Percentiles rank a stretch among this genome's conserved stretches.
These are phyloP conservation scores for Microcebus griseorufus DNA, from an alignment of 2,113 vertebrate species.

Conservation along the genomic window DNA sequence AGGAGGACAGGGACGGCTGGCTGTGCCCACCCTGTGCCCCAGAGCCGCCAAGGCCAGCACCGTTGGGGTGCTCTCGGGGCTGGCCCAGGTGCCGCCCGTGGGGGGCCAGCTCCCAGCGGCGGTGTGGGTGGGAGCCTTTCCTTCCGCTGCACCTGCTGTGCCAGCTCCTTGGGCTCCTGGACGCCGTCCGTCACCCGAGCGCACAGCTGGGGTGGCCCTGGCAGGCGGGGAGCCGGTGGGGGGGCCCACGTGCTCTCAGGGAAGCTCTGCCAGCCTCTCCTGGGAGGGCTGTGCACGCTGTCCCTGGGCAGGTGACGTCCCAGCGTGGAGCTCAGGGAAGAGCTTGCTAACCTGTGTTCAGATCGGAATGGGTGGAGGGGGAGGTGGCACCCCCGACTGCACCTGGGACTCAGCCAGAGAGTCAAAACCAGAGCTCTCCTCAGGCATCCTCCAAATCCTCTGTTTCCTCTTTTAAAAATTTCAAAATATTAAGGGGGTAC, in stretches of 20 bases:
- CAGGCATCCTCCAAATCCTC: accelerated
- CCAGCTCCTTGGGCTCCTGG: conserved; percentile 1
- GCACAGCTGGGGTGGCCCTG: background rate
- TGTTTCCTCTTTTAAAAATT: too few relatives aligned
- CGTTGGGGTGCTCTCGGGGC: background rate
- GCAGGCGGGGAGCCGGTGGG: background rate
- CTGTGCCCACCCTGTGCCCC: accelerated
- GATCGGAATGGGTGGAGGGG: accelerated
- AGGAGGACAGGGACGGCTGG: background rate
- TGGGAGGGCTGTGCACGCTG: too few relatives aligned
- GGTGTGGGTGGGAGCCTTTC: background rate
- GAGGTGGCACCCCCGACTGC: accelerated
- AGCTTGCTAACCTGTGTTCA: background rate
- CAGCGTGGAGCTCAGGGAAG: accelerated
- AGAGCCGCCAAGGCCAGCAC: too few relatives aligned
- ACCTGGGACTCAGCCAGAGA: accelerated
- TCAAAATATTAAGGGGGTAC: too few relatives aligned
- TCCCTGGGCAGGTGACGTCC: background rate
- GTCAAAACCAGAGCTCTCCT: too few relatives aligned
- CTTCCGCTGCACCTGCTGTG: conserved; percentile 48
- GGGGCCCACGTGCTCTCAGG: background rate
- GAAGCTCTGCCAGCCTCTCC: background rate
- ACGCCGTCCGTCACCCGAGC: background rate
- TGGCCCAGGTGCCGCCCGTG: too few relatives aligned
- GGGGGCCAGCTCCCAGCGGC: background rate